Evolutionary conservation across 2,113 vertebrate species (phyloP), one percentile per base, ranked within the genome.

Genomic region (Orthochromis indermauri): DNA sequence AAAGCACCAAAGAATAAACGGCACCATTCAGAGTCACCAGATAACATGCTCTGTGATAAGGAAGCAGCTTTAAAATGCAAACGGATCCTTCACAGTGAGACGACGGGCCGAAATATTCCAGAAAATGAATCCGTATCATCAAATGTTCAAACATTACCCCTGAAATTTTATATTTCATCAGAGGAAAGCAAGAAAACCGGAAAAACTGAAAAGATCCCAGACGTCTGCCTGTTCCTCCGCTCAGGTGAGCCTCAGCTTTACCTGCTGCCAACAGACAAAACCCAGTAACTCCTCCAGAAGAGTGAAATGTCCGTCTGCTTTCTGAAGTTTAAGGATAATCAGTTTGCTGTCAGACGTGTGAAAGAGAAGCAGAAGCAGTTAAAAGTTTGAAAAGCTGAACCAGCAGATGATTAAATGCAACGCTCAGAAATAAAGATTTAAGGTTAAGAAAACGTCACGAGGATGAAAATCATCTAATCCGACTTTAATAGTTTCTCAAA

Each of bases 41-140:
- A 78, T 51, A 51, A 31, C 14, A 7, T 3, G 42, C 42, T 19
- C 24, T 8, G 73, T 13, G 73, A 78, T 51, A 49, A 78, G 66
- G 10, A 66, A 82, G 47, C 63, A 33, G 55, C 80, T 53, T 80
- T 82, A 71, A 88, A 86, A 86, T 66, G 81, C 81, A 88, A 81
- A 83, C 2, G 1, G 6, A 16, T 42, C 42, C 49, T 17, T 45
- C 17, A 10, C 47, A 7, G 66, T 8, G 47, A 63, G 37, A 80
- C 68, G 42, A 79, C 16, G 1, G 13, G 16, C n/a, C 26, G 24
- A 14, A 87, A n/a, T 45, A 28, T 31, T 8, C 24, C 51, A 10
- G 53, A 53, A 51, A 40, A 78, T 12, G 0, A 33, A 71, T 51
- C 82, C 12, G 31, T 71, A 19, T 73, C 21, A 71, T 71, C 68